Conservation (phyloP, 1,140 invertebrate genomes). For the Achatina immaculata region DNA sequence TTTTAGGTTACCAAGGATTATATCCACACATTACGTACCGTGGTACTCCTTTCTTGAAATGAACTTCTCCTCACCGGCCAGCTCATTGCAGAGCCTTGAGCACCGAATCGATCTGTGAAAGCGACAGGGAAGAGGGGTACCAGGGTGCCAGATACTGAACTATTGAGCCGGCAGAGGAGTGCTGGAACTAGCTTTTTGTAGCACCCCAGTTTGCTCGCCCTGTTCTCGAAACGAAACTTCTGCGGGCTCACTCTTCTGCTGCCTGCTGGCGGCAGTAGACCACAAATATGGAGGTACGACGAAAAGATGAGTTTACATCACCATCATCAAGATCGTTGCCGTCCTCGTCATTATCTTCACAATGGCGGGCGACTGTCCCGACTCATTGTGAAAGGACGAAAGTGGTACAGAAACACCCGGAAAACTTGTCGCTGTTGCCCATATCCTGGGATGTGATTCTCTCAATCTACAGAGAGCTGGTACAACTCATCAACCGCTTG, state of each 20-base stretch:
- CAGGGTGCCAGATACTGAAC: no score
- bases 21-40: background rate
- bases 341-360: background rate
- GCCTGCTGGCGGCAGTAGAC: conserved; percentile 3
- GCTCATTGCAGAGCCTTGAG: background rate
- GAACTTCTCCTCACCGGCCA: background rate
- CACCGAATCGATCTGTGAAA: background rate
- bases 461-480: conserved; percentile 44
- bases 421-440: conserved; percentile 38
- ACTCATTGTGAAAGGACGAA: conserved; percentile 14
- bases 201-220: background rate
- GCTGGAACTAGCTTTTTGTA: background rate
- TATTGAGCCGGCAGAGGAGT: background rate
- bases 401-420: conserved; percentile 12
- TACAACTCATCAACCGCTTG: conserved; percentile 41
- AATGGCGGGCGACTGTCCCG: conserved; percentile 18
- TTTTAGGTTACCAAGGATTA: background rate
- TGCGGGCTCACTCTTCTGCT: conserved; percentile 12
- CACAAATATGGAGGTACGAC: conserved; percentile 22
- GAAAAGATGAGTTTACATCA: background rate
- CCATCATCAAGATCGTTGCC: background rate
- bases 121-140: background rate
- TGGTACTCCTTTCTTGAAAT: background rate
- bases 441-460: conserved; percentile 44
- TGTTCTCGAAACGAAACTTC: conserved; percentile 3